Conservation (phyloP, 64 coral and sea anemone species). For the Astreopora myriophthalma region DNA sequence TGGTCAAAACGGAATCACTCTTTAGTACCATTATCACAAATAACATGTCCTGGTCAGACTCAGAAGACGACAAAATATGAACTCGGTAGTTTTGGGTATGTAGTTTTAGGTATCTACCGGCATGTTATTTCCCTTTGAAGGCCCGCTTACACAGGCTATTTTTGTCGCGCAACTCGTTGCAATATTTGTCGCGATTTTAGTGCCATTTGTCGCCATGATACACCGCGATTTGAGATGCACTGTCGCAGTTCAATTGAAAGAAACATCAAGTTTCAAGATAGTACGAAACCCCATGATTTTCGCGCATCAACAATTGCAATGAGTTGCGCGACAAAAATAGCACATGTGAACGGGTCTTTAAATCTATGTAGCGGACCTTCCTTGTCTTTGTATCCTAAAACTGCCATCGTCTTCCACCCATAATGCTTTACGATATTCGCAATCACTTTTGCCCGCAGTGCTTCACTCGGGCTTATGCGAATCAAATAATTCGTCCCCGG, state of each 20-base stretch:
- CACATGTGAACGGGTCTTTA: not conserved
- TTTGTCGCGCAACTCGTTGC: not conserved
- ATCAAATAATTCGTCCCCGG: conserved; percentile 15
- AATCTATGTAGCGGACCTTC: not conserved
- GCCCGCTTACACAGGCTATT: not conserved
- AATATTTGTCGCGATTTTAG: not conserved
- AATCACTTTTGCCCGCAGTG: conserved; percentile 43
- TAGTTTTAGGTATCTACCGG: no score
- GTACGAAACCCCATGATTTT: no score
- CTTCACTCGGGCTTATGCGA: conserved; percentile 51
- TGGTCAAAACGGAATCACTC: no score
- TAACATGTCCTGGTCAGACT: no score
- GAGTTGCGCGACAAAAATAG: not conserved
- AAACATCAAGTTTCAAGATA: no score
- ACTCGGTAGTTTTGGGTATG: no score
- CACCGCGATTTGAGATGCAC: not conserved
- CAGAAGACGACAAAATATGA: no score
- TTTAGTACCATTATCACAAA: no score
- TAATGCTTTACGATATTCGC: conserved; percentile 24
- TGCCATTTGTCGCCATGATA: not conserved
- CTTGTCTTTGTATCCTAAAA: conserved; percentile 30
- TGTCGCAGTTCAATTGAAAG: not conserved
- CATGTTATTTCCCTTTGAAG: no score
- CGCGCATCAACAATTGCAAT: not conserved
- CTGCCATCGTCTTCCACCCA: conserved; percentile 49